These are phyloP conservation scores for Rhorus exstirpatorius DNA, from an alignment of 2,888 invertebrate species.

Conservation along the genomic window DNA sequence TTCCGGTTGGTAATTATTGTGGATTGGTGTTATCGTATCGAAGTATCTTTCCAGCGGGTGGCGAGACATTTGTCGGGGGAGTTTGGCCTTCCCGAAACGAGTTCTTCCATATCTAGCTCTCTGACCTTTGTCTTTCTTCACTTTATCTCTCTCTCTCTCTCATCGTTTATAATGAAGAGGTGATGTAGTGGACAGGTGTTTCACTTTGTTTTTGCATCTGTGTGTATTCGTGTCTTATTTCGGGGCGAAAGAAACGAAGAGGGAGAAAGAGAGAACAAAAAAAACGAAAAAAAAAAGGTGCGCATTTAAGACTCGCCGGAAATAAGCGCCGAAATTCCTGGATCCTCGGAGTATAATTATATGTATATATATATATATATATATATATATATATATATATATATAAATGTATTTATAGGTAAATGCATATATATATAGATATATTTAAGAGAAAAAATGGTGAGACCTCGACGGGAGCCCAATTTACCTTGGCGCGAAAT, in stretches of 20 bases:
- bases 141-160: not conserved
- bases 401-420: not conserved
- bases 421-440: constrained; percentile 4
- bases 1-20: not conserved
- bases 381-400: too few species aligned
- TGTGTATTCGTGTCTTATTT: not conserved
- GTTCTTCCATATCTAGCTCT: not conserved
- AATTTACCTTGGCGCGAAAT: constrained; percentile 67
- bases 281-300: constrained; percentile 17
- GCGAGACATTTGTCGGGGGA: constrained; percentile 7
- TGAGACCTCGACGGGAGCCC: constrained; percentile 65
- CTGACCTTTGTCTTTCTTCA: not conserved
- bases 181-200: constrained; percentile 33
- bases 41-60: constrained; percentile 20
- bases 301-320: not conserved
- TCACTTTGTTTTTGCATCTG: constrained; percentile 5
- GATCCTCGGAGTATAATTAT: not conserved
- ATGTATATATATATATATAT: too few species aligned
- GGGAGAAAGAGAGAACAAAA: constrained; percentile 8
- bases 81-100: constrained; percentile 34
- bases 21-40: constrained; percentile 32
- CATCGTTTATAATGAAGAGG: constrained; percentile 12
- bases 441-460: constrained; percentile 43
- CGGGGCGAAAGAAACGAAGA: not conserved
- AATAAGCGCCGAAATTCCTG: constrained; percentile 36